Base-by-base conservation (phyloP, 2,797 vertebrate species). In the Ataeniobius toweri region DNA sequence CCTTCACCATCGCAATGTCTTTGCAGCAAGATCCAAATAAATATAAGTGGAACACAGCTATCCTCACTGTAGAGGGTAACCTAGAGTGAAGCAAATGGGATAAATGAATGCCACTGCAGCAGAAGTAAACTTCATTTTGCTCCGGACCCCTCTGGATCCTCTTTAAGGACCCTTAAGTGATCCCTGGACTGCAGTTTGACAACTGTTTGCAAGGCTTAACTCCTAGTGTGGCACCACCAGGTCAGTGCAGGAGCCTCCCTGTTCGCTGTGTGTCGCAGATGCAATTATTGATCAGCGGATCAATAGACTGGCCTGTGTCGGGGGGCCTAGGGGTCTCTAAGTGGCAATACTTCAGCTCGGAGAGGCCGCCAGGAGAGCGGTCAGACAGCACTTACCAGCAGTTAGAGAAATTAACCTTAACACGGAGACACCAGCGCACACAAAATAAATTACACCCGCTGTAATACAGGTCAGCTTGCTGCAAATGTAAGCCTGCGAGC, bases 331-430 rank as follows among this genome's bases (percentile, higher is more conserved):
- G 88, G 93, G 90, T 80, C 89, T 93, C 89, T 93, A 94, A 94
- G 91, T 94, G 92, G 91, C 92, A 92, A 93, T 93, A 92, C 93
- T 94, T 92, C 89, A 93, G 91, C 90, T 88, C 55, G 12, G 89
- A 93, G 91, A 91, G 91, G 91, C 89, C 93, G 91, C 92, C 94
- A 89, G 91, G 93, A 95, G 93, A 95, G 88, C 90, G 92, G 93
- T 94, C 94, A 93, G 92, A 93, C 93, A 91, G 91, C 88, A 95
- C 94, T 94, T 96, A 95, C 91, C 92, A 95, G 92, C 94, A 95
- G 90, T 95, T 95, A 95, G 90, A 94, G 94, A 95, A 96, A 94
- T 91, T 91, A 94, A 95, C 94, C 94, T 94, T 94, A 95, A 93
- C 81, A 88, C 89, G 39, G 36, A 94, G 87, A 93, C 92, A 91